Evolutionary conservation across 2,113 vertebrate species (phyloP).

Genomic region (Oryzias woworae): DNA sequence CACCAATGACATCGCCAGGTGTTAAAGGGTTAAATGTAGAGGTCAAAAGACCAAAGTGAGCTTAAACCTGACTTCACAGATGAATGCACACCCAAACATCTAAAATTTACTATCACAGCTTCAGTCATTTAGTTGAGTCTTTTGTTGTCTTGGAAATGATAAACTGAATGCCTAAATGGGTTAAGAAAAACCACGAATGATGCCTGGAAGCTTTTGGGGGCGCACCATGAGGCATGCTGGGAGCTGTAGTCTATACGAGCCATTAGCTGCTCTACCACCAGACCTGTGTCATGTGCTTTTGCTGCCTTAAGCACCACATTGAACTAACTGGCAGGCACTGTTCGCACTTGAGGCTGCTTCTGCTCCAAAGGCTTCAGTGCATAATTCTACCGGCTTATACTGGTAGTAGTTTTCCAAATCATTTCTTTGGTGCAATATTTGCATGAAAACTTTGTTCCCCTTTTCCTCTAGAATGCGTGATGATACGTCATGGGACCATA

Average conservation of each 20-base stretch:
- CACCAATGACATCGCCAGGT: too few species aligned
- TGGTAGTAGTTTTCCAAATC: background rate
- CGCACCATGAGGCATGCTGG: conserved; percentile 53
- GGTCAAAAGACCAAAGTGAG: background rate
- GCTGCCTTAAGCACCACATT: conserved; percentile 23
- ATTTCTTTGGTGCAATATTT: too few species aligned
- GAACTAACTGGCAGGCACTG: conserved; percentile 34
- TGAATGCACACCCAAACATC: background rate
- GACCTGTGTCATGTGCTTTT: conserved; percentile 29
- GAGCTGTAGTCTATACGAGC: conserved; percentile 47
- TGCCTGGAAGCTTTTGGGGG: conserved; percentile 51
- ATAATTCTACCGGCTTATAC: conserved; percentile 17
- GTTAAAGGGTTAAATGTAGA: background rate
- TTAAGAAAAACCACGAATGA: conserved; percentile 41
- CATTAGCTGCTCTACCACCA: conserved; percentile 32
- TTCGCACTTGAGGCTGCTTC: conserved; percentile 16
- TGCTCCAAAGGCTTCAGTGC: conserved; percentile 23
- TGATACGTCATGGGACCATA: conserved; percentile 6
- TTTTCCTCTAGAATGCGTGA: background rate
- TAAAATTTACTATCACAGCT: too few species aligned
- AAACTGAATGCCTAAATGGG: conserved; percentile 55
- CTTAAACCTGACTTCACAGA: conserved; percentile 3
- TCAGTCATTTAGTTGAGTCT: too few species aligned
- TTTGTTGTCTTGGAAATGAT: conserved; percentile 34
- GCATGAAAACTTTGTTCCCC: too few species aligned